Evolutionary conservation across 2,113 vertebrate genomes (phyloP), one percentile per base, ranked within the genome.

Genomic region (Carassius carassius): DNA sequence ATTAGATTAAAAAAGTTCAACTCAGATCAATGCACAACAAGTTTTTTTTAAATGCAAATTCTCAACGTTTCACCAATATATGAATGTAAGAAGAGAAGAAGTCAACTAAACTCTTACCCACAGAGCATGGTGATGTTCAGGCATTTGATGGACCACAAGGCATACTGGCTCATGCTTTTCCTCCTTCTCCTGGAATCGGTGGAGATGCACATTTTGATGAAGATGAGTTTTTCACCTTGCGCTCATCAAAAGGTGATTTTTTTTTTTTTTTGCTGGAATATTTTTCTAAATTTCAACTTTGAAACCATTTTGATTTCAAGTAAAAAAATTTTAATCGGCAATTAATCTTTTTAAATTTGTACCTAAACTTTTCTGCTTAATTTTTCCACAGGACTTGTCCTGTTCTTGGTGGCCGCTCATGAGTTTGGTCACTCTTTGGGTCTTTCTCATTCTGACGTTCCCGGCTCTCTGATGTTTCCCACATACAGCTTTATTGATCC

Each of bases 181-280:
- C 79, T 13, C 97, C 97, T 0, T 86, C 87, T 29, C 0, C 37
- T 2, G 84, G 86, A 3, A 5, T 94, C 4, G 96, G 96, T 72
- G 97, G 97, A 16, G 97, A 98, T 23, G 88, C 92, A 84, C 97
- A 99, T 86, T 98, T 98, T 88, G 97, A 99, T 78, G 95, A 97
- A 0, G 95, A 95, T 37, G 97, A 99, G 89, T 87, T 0, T 2
- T 95, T 95, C 79, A 94, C 93, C 2, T 94, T 90, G 37, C 75
- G 82, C 2, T 92, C 93, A 29, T 56, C 78, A 4, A 47, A 3
- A 4, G 93, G 92, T 94, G 4, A 87, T 83, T 13, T 29, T 29
- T n/a, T 29, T 29, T 25, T 14, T 2, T n/a, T 63, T 65, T 65
- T 2, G 62, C 13, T 29, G 13, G 10, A 29, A 7, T 29, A 16